phyloP scores from a whole-genome alignment of 2,113 vertebrate genomes.

The Lathamus discolor region DNA sequence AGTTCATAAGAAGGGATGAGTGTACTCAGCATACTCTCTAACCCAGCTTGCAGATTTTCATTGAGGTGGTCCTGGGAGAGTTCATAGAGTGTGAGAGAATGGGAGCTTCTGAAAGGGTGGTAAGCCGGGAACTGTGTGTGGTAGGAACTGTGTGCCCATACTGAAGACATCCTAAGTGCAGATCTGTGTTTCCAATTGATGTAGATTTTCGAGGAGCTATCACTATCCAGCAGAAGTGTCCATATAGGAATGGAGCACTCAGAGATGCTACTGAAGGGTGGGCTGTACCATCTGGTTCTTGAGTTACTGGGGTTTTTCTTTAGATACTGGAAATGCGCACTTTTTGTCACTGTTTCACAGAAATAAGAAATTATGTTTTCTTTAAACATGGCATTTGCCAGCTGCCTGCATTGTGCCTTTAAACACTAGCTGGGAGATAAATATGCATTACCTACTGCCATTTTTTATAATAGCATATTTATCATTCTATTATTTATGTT shows the following conservation, averaged over 20 bases:
- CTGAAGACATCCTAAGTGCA: accelerated
- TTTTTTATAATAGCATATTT: constrained; percentile 33
- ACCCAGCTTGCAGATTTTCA: neutral
- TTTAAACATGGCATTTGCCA: neutral
- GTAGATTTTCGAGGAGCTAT: neutral
- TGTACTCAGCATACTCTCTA: neutral
- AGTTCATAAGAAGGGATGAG: neutral
- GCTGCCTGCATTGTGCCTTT: neutral
- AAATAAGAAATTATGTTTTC: neutral
- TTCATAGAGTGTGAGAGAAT: neutral
- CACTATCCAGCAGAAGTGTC: neutral
- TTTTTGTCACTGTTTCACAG: neutral
- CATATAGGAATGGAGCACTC: accelerated
- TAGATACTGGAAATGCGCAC: neutral
- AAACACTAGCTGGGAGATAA: neutral
- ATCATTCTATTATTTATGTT: constrained; percentile 63
- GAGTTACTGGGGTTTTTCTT: neutral
- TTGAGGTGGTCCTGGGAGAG: accelerated
- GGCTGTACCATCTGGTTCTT: neutral
- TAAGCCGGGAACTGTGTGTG: neutral
- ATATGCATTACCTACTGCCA: neutral
- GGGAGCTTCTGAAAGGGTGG: neutral
- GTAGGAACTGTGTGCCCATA: neutral
- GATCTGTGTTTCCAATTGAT: neutral
- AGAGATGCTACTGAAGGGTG: neutral